Conservation (phyloP, 2,797 vertebrate genomes). For the Graptemys geographica region DNA sequence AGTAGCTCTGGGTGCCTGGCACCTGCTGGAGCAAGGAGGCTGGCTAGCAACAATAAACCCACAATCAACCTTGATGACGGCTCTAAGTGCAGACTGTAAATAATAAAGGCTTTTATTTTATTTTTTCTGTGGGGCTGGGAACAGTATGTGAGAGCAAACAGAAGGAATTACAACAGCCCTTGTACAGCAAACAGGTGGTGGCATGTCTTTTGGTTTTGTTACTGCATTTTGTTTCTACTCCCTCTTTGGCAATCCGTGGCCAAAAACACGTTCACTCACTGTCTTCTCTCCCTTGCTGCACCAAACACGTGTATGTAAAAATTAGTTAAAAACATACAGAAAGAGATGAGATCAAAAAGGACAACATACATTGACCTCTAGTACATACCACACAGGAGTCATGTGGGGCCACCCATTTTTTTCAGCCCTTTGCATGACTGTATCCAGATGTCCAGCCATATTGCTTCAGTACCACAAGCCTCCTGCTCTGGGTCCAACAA, state of each 20-base stretch:
- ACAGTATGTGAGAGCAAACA: slow-evolving; percentile 65
- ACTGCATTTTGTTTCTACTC: not conserved
- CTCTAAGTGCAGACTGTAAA: slow-evolving; percentile 87
- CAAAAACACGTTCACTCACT: not conserved
- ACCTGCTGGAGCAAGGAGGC: slow-evolving; percentile 87
- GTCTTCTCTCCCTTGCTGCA: not conserved
- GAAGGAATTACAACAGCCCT: slow-evolving; percentile 53
- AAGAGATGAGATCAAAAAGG: not conserved
- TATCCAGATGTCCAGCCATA: not conserved
- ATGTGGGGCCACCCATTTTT: not conserved
- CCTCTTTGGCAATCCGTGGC: not conserved
- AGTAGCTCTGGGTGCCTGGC: slow-evolving; percentile 91
- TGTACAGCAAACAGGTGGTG: slow-evolving; percentile 45
- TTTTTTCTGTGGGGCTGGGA: slow-evolving; percentile 56
- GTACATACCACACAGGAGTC: not conserved
- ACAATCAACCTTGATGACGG: slow-evolving; percentile 85
- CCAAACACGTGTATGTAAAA: not conserved
- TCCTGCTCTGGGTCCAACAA: not conserved
- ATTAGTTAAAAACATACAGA: not conserved
- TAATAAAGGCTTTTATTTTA: slow-evolving; percentile 77
- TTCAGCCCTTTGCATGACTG: not conserved
- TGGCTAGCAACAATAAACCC: slow-evolving; percentile 77
- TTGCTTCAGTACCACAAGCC: not conserved
- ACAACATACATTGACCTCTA: not conserved
- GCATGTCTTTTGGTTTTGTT: not conserved